Evolutionary conservation across 1,140 invertebrate species (phyloP).

Genomic region (Fopius arisanus): DNA sequence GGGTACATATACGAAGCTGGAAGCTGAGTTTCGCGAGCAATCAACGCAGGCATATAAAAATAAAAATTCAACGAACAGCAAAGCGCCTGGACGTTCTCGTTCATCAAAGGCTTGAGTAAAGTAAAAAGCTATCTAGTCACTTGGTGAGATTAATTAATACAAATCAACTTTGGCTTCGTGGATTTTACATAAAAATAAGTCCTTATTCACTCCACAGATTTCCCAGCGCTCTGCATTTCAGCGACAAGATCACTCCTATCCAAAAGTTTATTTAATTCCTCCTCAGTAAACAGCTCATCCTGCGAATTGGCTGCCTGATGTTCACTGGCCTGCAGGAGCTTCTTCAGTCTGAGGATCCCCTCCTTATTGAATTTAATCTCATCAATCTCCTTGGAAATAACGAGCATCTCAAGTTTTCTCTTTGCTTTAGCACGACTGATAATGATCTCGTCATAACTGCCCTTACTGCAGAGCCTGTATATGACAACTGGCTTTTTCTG

Average conservation of each 20-base stretch:
- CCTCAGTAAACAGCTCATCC: constrained; percentile 62
- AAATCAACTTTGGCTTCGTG: too few species aligned
- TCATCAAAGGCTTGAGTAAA: constrained; percentile 31
- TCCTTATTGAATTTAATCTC: constrained; percentile 8
- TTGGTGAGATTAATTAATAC: too few species aligned
- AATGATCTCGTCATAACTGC: constrained; percentile 77
- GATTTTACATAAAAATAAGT: too few species aligned
- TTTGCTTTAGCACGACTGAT: constrained; percentile 71
- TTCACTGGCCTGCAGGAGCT: constrained; percentile 39
- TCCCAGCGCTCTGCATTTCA: neutral
- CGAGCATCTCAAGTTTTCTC: constrained; percentile 75
- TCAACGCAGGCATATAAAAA: constrained; percentile 46
- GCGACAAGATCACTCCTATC: constrained; percentile 67
- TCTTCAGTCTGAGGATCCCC: constrained; percentile 37
- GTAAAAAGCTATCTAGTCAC: too few species aligned
- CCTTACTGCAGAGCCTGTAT: constrained; percentile 73
- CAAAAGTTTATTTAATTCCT: constrained; percentile 67
- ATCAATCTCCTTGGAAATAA: constrained; percentile 68
- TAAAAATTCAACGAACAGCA: constrained; percentile 43
- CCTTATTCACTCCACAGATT: neutral
- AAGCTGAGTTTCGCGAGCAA: constrained; percentile 76
- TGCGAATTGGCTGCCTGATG: constrained; percentile 35
- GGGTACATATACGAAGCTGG: constrained; percentile 75
- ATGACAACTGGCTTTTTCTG: constrained; percentile 77
- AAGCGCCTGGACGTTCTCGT: constrained; percentile 24